Evolutionary conservation across 2,113 vertebrate species (phyloP), one percentile per base, ranked within the genome.

Genomic region (Struthio camelus): DNA sequence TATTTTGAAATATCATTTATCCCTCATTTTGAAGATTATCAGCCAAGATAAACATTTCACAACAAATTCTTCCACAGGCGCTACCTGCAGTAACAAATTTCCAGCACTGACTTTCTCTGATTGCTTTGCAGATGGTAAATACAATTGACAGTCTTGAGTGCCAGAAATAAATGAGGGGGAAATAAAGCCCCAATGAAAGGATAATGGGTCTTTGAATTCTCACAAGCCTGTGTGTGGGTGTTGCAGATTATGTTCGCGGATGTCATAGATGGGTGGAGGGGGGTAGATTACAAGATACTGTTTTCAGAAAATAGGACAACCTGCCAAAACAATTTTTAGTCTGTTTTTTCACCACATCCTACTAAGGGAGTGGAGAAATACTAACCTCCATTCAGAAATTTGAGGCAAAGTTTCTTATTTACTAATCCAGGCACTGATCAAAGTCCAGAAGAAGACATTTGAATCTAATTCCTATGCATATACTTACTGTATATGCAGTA

Each of bases 231-330:
- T 86, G 58, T 78, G 85, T 91, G 89, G 94, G 96, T 96, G 97
- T 80, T 94, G 76, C 87, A 93, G 81, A 78, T 93, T 85, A 87
- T 91, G 79, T 70, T 94, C 78, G 18, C 89, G 85, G 73, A 69
- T 80, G 66, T 92, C 23, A 5, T 82, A 94, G 89, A 85, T 6
- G 5, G 40, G 91, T 80, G 67, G 13, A 56, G 75, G 73, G 32
- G 86, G 70, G 77, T 90, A 91, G 89, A 82, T 95, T 95, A 85
- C 93, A 90, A 88, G 96, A 71, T 96, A 54, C 79, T 96, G 71
- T 97, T 97, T 96, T 87, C 87, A 94, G 95, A 95, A 97, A 97
- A 83, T 87, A 95, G 95, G 94, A 95, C 89, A 96, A 64, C 69
- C 56, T 95, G 90, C 71, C 81, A 95, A 95, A 93, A 94, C 36